Conservation (phyloP, 1,140 invertebrate genomes). For the Eciton burchellii region DNA sequence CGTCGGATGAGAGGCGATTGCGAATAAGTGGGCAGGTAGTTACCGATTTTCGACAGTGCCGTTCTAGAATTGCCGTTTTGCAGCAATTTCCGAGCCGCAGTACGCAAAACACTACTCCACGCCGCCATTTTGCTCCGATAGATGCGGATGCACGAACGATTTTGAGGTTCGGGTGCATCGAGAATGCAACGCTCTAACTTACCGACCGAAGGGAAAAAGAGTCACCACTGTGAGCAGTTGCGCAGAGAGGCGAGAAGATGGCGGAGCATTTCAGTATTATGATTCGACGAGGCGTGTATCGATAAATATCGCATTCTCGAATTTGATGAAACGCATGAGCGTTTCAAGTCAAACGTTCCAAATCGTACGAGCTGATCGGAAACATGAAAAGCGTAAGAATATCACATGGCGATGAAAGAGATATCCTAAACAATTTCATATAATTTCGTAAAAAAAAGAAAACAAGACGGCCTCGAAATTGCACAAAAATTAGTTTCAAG, state of each 20-base stretch:
- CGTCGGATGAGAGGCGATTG: not conserved
- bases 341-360: not conserved
- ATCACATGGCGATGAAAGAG: not conserved
- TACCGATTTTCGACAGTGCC: constrained; percentile 60
- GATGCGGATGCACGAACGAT: not conserved
- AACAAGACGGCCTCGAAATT: too few relatives aligned
- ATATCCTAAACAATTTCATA: not conserved
- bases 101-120: constrained; percentile 70
- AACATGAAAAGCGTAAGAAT: too few relatives aligned
- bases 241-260: not conserved
- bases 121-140: constrained; percentile 73
- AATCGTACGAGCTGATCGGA: too few relatives aligned
- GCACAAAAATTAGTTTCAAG: too few relatives aligned
- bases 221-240: not conserved
- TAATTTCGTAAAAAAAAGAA: not conserved
- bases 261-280: not conserved
- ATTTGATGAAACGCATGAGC: not conserved
- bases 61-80: constrained; percentile 30
- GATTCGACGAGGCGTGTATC: not conserved
- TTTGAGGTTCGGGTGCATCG: too few relatives aligned
- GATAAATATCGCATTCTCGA: not conserved
- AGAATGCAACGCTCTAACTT: not conserved
- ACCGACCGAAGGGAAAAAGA: not conserved
- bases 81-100: constrained; percentile 66
- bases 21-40: not conserved